Percentiles rank a stretch among this genome's conserved stretches.
phyloP scores from a whole-genome alignment of 2,113 vertebrate species.

The Paracyprichromis sp. region DNA sequence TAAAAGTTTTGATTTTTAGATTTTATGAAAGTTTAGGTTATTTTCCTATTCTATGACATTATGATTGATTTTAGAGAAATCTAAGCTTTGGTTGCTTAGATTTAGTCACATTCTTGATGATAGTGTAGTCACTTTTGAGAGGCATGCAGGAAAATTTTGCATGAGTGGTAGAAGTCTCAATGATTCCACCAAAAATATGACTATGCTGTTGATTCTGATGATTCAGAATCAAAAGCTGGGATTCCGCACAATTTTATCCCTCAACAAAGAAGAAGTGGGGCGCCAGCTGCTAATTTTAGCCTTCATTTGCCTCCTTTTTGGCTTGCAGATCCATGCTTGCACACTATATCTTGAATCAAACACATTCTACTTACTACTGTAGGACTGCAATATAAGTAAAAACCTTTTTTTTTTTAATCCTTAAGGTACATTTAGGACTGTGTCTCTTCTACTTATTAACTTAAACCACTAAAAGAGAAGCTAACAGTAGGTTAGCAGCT shows the following conservation, averaged over 20 bases:
- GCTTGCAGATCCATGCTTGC: not conserved
- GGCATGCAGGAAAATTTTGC: not conserved
- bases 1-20: not conserved
- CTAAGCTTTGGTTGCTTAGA: accelerated
- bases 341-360: not conserved
- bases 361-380: not conserved
- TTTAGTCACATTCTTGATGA: not conserved
- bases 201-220: not conserved
- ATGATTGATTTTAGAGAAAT: not conserved
- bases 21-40: not conserved
- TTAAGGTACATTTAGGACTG: not conserved
- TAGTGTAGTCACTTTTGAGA: not conserved
- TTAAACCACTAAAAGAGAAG: not conserved
- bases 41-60: not conserved
- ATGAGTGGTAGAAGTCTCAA: not conserved
- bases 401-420: not conserved
- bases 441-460: not conserved
- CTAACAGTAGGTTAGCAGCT: not conserved
- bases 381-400: not conserved
- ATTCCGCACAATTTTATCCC: not conserved
- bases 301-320: not conserved
- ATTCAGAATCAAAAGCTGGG: not conserved
- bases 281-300: accelerated
- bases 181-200: not conserved
- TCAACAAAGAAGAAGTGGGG: not conserved